These are phyloP conservation scores for Lampris incognitus DNA, from an alignment of 2,113 vertebrate genomes.

Conservation along the genomic window DNA sequence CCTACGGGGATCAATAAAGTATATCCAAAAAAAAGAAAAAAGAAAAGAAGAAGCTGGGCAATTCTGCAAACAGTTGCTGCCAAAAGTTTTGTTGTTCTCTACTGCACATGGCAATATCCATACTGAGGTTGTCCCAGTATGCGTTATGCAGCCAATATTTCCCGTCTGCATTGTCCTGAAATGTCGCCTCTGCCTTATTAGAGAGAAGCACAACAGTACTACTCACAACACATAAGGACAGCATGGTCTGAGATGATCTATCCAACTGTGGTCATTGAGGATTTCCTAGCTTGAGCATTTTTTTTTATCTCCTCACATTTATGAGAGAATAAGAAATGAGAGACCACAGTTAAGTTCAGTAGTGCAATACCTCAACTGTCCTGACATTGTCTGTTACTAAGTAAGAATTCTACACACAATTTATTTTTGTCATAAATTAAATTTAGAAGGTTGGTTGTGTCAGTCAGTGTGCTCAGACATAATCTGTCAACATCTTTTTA, in stretches of 20 bases:
- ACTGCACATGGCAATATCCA: constrained; percentile 4
- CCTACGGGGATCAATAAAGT: no score
- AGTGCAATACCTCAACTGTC: neutral
- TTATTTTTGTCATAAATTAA: neutral
- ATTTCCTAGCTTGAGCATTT: neutral
- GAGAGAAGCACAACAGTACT: neutral
- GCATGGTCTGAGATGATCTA: constrained; percentile 27
- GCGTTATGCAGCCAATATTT: neutral
- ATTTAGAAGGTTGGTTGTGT: neutral
- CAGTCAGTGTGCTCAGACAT: constrained; percentile 1
- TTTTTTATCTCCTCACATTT: constrained; percentile 7
- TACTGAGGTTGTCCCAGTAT: neutral
- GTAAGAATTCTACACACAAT: neutral
- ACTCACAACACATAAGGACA: neutral
- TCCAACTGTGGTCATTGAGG: constrained; percentile 4
- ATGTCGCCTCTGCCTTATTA: constrained; percentile 13
- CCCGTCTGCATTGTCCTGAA: neutral
- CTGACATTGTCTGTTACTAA: constrained; percentile 10
- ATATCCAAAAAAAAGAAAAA: no score
- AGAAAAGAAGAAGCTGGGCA: no score
- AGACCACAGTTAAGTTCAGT: constrained; percentile 14
- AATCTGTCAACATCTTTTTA: constrained; percentile 12
- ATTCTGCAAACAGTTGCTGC: no score
- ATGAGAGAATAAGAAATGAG: constrained; percentile 6
- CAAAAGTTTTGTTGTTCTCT: no score